Base-by-base conservation (phyloP, 2,888 invertebrate species). In the Enchytraeus crypticus region DNA sequence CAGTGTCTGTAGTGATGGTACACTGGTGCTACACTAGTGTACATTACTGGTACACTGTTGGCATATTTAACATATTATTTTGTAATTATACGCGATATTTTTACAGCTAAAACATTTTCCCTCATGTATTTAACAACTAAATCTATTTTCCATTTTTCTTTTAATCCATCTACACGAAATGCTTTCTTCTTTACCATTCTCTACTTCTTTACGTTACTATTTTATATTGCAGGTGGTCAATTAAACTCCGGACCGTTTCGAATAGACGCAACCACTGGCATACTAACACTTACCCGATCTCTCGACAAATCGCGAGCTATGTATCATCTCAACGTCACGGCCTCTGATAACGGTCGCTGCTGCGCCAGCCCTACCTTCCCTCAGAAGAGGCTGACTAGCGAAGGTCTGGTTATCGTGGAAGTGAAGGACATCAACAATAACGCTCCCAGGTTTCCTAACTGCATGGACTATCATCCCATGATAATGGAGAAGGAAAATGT, bases 351-450 rank as follows among this genome's bases (percentile, higher is more conserved):
- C 77, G 97, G 97, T 0, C 89, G 91, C 1, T 98, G 97, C 77
- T 98, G 97, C 77, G 88, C 87, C n/a, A 89, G 90, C 68, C 90
- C 62, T 8, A 89, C 88, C 0, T 89, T 90, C 69, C 92, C 93
- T 76, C 92, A 92, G 0, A 89, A 90, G 69, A 92, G 93, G 76
- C 92, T 92, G 0, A 91, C 90, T 53, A 61, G 61, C 34, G 21
- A 26, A 45, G 61, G 61, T 46, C 90, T 92, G 1, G 92, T 96
- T 0, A 91, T 93, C 0, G 93, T 96, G 0, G 93, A 93, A 77
- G 92, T 96, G 65, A 93, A 93, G 0, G 95, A 96, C 73, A 92
- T 95, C 26, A 96, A 96, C 77, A 95, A 96, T 77, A 95, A 96
- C 78, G 95, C 95, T 74, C 96, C 95, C 0, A 88, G 90, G 65